Percentiles rank a stretch among this genome's conserved stretches.
Conservation (phyloP, 2,888 invertebrate genomes). For the Plebejus anna region DNA sequence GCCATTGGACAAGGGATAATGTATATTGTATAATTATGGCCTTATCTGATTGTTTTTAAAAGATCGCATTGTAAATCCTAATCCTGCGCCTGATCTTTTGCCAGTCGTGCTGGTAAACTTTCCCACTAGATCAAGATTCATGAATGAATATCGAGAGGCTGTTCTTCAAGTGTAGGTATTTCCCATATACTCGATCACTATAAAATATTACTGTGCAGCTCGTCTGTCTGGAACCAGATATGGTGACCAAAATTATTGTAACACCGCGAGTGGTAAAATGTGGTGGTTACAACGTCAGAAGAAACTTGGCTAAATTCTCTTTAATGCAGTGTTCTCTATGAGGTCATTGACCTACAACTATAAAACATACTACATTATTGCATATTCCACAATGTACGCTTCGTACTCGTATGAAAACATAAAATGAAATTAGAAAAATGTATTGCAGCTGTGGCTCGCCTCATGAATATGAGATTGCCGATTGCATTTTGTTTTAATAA, state of each 20-base stretch:
- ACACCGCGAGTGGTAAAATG: not conserved
- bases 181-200: too few species aligned
- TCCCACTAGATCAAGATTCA: too few species aligned
- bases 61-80: too few species aligned
- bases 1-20: too few species aligned
- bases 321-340: not conserved
- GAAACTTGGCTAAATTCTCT: not conserved
- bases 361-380: constrained; percentile 2
- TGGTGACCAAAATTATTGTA: not conserved
- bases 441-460: constrained; percentile 16
- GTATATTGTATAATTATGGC: too few species aligned
- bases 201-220: too few species aligned
- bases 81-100: too few species aligned
- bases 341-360: not conserved
- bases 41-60: too few species aligned
- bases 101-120: too few species aligned
- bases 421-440: constrained; percentile 26
- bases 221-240: not conserved
- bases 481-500: constrained; percentile 22
- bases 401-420: constrained; percentile 13
- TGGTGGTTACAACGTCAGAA: not conserved
- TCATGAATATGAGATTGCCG: constrained; percentile 21
- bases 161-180: too few species aligned
- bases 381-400: constrained; percentile 1
- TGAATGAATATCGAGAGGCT: too few species aligned